Evolutionary conservation across 2,888 invertebrate species (phyloP).

Genomic region (Tetanocera ferruginea): DNA sequence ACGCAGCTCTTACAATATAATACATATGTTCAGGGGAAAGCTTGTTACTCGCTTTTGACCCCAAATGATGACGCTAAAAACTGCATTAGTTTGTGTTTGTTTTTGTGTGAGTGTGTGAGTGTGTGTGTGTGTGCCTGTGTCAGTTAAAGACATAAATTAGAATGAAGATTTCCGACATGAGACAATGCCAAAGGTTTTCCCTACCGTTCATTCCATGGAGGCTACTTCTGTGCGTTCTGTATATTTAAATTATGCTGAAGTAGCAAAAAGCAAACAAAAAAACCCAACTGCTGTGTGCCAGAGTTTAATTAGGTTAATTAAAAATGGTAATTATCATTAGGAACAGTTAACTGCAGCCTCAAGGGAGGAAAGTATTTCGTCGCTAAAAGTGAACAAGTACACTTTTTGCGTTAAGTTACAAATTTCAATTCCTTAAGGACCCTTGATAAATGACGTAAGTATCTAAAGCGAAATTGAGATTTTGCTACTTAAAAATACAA

Average conservation of each 20-base stretch:
- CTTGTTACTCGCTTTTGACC: slow-evolving; percentile 34
- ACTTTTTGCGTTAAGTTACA: too few species aligned
- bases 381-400: too few species aligned
- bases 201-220: background rate
- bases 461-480: too few species aligned
- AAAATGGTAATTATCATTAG: slow-evolving; percentile 26
- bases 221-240: slow-evolving; percentile 6
- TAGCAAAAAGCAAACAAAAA: background rate
- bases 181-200: slow-evolving; percentile 21
- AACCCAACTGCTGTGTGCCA: background rate
- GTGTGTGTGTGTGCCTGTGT: background rate
- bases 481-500: too few species aligned
- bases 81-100: background rate
- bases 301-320: slow-evolving; percentile 36
- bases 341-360: slow-evolving; percentile 7
- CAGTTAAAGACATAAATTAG: slow-evolving; percentile 20
- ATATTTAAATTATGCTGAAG: slow-evolving; percentile 9
- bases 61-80: slow-evolving; percentile 1
- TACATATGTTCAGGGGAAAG: background rate
- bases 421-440: background rate
- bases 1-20: background rate
- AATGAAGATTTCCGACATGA: slow-evolving; percentile 34
- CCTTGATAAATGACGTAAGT: background rate
- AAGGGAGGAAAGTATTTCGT: too few species aligned
- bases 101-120: background rate